Percentiles rank a stretch among this genome's conserved stretches.
phyloP scores from a whole-genome alignment of 2,888 invertebrate genomes.

The Xanthorhoe spadicearia region DNA sequence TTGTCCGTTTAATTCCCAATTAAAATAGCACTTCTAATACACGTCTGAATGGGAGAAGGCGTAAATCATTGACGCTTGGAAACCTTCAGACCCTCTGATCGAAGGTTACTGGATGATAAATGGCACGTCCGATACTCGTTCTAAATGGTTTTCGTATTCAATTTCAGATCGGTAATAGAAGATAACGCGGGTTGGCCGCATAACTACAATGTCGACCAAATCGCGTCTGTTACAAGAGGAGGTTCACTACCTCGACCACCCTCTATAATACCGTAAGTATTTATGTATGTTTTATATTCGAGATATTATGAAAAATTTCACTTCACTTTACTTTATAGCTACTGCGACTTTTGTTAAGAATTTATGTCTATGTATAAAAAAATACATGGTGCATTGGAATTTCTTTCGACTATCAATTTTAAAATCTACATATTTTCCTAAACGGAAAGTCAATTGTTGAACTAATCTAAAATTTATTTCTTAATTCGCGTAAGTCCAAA shows the following conservation, averaged over 20 bases:
- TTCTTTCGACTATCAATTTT: background rate
- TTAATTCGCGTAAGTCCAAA: too few species aligned
- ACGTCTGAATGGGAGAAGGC: background rate
- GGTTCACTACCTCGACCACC: slow-evolving; percentile 80
- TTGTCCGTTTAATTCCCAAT: too few species aligned
- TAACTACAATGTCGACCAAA: slow-evolving; percentile 81
- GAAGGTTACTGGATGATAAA: slow-evolving; percentile 19
- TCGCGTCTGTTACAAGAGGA: slow-evolving; percentile 80
- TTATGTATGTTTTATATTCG: too few species aligned
- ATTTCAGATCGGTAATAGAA: slow-evolving; percentile 83
- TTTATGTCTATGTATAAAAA: too few species aligned
- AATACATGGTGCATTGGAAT: too few species aligned
- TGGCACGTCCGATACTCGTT: slow-evolving; percentile 19
- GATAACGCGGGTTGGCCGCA: slow-evolving; percentile 83
- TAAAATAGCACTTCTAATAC: background rate
- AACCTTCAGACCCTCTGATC: background rate
- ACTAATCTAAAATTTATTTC: too few species aligned
- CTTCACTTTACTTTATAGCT: too few species aligned
- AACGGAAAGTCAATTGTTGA: background rate
- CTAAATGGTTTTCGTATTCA: slow-evolving; percentile 30
- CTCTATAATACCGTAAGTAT: slow-evolving; percentile 79
- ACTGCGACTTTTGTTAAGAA: too few species aligned
- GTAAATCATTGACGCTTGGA: background rate
- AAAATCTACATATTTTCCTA: background rate
- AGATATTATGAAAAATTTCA: too few species aligned